These are phyloP conservation scores for Hirundo rustica DNA, from an alignment of 2,797 vertebrate genomes.

Conservation along the genomic window DNA sequence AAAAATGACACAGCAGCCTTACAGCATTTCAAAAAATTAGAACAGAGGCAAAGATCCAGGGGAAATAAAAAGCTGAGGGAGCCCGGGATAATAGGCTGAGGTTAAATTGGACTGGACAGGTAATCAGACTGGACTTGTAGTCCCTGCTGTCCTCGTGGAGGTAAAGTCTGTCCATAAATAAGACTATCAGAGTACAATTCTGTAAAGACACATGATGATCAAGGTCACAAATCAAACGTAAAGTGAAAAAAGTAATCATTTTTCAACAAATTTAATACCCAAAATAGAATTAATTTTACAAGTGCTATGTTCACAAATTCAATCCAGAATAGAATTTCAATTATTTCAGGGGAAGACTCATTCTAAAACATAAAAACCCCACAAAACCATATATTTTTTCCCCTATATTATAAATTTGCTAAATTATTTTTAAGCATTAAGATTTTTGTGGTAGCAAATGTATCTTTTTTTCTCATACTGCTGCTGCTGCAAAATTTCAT, in stretches of 20 bases:
- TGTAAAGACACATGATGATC: neutral
- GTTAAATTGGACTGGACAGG: conserved; percentile 7
- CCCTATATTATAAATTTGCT: neutral
- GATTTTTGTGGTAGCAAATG: neutral
- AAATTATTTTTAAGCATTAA: neutral
- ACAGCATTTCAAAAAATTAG: neutral
- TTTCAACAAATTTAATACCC: neutral
- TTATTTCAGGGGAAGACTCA: neutral
- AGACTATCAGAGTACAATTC: neutral
- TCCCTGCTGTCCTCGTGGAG: neutral
- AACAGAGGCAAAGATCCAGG: neutral
- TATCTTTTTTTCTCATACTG: neutral
- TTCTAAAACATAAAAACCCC: rapidly evolving
- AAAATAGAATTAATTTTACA: neutral
- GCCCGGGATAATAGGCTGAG: neutral
- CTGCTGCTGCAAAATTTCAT: neutral
- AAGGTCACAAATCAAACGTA: neutral
- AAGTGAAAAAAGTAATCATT: neutral
- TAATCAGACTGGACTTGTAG: neutral
- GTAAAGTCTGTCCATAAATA: neutral
- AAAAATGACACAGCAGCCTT: neutral
- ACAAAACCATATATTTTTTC: neutral
- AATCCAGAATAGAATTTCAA: neutral
- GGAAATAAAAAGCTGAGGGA: neutral
- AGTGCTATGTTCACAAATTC: neutral